Conservation (phyloP, 2,797 vertebrate species). For the Sebastes baramenuke region DNA sequence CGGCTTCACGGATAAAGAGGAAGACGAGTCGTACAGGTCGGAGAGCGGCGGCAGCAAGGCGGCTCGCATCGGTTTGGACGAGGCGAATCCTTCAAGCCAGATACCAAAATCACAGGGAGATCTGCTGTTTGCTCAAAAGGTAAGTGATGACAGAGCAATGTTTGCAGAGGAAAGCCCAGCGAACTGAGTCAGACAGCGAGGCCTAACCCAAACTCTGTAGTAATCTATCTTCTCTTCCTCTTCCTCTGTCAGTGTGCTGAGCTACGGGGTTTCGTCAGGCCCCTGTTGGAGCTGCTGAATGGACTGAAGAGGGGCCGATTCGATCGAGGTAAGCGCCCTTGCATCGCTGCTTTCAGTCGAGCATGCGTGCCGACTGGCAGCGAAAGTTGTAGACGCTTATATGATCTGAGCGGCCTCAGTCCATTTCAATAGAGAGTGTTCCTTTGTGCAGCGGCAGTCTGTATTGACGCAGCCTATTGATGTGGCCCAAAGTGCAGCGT, state of each 20-base stretch:
- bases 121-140: constrained; percentile 90
- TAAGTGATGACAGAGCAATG: constrained; percentile 55
- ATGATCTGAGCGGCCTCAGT: constrained; percentile 15
- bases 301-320: constrained; percentile 91
- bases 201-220: constrained; percentile 16
- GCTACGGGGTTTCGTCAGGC: constrained; percentile 89
- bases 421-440: background rate
- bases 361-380: constrained; percentile 5
- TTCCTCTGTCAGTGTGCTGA: constrained; percentile 87
- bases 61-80: constrained; percentile 5
- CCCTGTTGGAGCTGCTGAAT: constrained; percentile 88
- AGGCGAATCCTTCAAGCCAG: constrained; percentile 7
- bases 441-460: constrained; percentile 22
- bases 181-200: constrained; percentile 33
- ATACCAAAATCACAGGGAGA: constrained; percentile 82
- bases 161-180: constrained; percentile 8
- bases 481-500: constrained; percentile 36
- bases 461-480: constrained; percentile 52
- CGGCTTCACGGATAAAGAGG: constrained; percentile 68
- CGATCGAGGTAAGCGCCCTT: constrained; percentile 85
- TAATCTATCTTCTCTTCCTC: constrained; percentile 57
- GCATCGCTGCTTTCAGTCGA: background rate
- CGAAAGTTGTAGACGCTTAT: constrained; percentile 18
- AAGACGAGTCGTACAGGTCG: constrained; percentile 46
- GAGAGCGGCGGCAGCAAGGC: constrained; percentile 17